Evolutionary conservation across 2,888 invertebrate genomes (phyloP).

Genomic region (Oscheius onirici): DNA sequence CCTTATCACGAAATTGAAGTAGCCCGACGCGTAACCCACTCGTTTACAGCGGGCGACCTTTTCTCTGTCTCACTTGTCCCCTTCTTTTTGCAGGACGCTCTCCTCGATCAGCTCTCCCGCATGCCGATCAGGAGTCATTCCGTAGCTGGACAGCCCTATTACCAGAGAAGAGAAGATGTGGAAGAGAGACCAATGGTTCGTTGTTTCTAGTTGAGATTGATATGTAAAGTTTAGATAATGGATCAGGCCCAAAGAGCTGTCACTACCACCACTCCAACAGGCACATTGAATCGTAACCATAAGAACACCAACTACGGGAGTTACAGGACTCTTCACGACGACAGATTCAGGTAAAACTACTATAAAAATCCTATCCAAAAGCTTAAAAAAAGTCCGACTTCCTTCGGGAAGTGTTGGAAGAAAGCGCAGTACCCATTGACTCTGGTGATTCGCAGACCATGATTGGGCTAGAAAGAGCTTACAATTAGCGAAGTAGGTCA

Average conservation of each 20-base stretch:
- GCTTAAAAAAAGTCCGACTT: too few species aligned
- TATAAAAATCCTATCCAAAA: too few species aligned
- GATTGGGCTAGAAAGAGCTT: too few species aligned
- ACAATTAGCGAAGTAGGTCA: too few species aligned
- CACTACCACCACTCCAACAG: slow-evolving; percentile 46
- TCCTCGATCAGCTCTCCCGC: slow-evolving; percentile 49
- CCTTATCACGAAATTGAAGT: not conserved
- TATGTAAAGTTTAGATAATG: slow-evolving; percentile 43
- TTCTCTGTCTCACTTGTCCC: not conserved
- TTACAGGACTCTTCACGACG: slow-evolving; percentile 53
- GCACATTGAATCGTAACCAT: slow-evolving; percentile 41
- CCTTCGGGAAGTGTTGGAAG: too few species aligned
- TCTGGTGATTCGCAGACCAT: too few species aligned
- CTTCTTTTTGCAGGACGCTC: slow-evolving; percentile 41
- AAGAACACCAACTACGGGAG: slow-evolving; percentile 48
- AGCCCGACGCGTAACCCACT: slow-evolving; percentile 17
- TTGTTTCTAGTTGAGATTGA: not conserved
- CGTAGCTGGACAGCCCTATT: slow-evolving; percentile 43
- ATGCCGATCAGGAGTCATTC: slow-evolving; percentile 43
- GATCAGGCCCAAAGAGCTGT: slow-evolving; percentile 60
- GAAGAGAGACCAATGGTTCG: slow-evolving; percentile 39
- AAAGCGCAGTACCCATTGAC: too few species aligned
- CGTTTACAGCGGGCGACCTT: slow-evolving; percentile 25
- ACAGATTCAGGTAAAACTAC: slow-evolving; percentile 34
- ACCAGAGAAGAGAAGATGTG: slow-evolving; percentile 31